Conservation (phyloP, 1,140 invertebrate species). For the Zaprionus taronus region DNA sequence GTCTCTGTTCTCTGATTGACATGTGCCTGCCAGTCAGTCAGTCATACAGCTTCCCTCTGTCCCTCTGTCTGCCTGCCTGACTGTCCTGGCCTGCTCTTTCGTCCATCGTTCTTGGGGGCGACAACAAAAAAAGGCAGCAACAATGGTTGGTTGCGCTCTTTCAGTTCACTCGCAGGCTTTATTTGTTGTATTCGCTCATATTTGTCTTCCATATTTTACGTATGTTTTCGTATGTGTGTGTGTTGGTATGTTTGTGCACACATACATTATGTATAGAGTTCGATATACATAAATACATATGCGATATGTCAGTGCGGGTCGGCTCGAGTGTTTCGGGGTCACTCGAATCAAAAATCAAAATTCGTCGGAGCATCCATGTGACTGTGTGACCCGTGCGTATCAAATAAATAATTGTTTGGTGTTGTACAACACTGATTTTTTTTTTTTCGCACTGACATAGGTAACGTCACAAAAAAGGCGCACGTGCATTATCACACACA, state of each 20-base stretch:
- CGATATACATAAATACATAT: slow-evolving; percentile 5
- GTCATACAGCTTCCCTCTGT: not conserved
- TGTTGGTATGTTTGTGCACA: not conserved
- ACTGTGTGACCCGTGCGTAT: slow-evolving; percentile 10
- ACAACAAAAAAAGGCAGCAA: slow-evolving; percentile 1
- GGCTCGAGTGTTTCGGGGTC: slow-evolving; percentile 31
- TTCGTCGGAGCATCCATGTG: slow-evolving; percentile 11
- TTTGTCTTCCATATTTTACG: slow-evolving; percentile 1
- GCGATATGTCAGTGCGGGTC: slow-evolving; percentile 10
- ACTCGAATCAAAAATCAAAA: slow-evolving; percentile 34
- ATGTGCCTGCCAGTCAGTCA: slow-evolving; percentile 58
- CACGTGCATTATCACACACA: slow-evolving; percentile 66
- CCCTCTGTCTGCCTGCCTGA: not conserved
- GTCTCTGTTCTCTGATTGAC: slow-evolving; percentile 73
- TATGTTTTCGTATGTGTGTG: not conserved
- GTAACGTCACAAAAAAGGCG: slow-evolving; percentile 28
- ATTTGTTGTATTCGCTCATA: slow-evolving; percentile 12
- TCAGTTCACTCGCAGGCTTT: slow-evolving; percentile 19
- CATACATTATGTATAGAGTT: not conserved
- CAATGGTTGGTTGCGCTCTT: slow-evolving; percentile 1
- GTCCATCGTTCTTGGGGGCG: slow-evolving; percentile 10
- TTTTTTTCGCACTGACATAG: slow-evolving; percentile 22
- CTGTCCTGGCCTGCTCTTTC: not conserved
- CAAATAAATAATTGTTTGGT: slow-evolving; percentile 68
- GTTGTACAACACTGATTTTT: slow-evolving; percentile 35